Evolutionary conservation across 2,797 vertebrate species (phyloP).

Genomic region (Danio jaintianensis): DNA sequence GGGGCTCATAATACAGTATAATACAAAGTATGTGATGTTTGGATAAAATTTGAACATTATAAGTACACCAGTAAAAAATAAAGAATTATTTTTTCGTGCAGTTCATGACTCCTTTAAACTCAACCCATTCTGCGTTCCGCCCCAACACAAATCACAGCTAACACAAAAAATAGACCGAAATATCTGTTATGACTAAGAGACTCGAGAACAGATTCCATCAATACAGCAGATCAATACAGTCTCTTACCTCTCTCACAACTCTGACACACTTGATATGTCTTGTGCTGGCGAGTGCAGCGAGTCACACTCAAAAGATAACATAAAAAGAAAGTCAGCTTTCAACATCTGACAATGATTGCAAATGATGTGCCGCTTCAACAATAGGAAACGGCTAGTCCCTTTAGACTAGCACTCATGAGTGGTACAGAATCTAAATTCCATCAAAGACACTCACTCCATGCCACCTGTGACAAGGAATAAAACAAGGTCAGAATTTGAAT

Average conservation of each 20-base stretch:
- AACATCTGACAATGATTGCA: constrained; percentile 68
- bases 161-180: constrained; percentile 28
- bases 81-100: no score
- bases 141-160: constrained; percentile 6
- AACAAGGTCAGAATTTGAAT: constrained; percentile 36
- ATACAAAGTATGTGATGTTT: no score
- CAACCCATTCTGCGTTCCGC: background rate
- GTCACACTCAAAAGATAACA: constrained; percentile 71
- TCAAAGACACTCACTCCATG: constrained; percentile 44
- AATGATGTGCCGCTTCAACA: constrained; percentile 54
- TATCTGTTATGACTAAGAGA: constrained; percentile 41
- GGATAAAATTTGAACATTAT: no score
- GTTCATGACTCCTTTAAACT: no score
- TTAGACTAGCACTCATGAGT: constrained; percentile 53
- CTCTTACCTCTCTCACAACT: constrained; percentile 66
- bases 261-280: constrained; percentile 61
- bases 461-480: constrained; percentile 28
- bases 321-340: constrained; percentile 75
- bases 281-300: constrained; percentile 62
- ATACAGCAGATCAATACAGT: constrained; percentile 57
- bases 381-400: constrained; percentile 49
- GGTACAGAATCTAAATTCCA: constrained; percentile 54
- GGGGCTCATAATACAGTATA: no score
- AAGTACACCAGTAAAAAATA: no score
- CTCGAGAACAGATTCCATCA: constrained; percentile 50